Evolutionary conservation across 2,797 vertebrate genomes (phyloP).

Genomic region (Brachyrhaphis roseni): DNA sequence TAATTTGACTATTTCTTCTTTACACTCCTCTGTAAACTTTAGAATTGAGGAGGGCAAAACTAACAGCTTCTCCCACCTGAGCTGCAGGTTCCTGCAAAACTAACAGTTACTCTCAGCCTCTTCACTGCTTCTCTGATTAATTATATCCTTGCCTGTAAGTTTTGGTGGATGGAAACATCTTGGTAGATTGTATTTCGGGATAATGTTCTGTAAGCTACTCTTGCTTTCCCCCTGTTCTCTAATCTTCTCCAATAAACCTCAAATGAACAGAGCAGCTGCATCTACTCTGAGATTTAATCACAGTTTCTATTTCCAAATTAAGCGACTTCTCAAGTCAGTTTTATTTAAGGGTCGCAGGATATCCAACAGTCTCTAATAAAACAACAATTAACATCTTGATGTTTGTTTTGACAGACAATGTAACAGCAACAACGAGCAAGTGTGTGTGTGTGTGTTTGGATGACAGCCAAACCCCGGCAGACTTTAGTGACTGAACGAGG

Average conservation of each 20-base stretch:
- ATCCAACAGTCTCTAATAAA: background rate
- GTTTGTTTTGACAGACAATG: slow-evolving; percentile 50
- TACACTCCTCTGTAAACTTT: background rate
- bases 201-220: background rate
- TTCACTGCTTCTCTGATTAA: background rate
- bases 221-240: background rate
- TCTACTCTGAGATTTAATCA: background rate
- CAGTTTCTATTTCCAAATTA: background rate
- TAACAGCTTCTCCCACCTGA: background rate
- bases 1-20: background rate
- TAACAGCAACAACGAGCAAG: slow-evolving; percentile 28
- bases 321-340: background rate
- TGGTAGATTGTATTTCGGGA: background rate
- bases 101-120: background rate
- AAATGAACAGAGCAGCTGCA: background rate
- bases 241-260: background rate
- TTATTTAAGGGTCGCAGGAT: background rate
- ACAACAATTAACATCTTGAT: slow-evolving; percentile 68
- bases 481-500: slow-evolving; percentile 48
- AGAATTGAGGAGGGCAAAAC: background rate
- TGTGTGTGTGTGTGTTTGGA: slow-evolving; percentile 35
- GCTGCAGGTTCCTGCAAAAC: background rate
- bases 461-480: slow-evolving; percentile 34
- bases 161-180: background rate
- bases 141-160: background rate